phyloP scores from a whole-genome alignment of 2,113 vertebrate genomes.

The Rhea pennata region DNA sequence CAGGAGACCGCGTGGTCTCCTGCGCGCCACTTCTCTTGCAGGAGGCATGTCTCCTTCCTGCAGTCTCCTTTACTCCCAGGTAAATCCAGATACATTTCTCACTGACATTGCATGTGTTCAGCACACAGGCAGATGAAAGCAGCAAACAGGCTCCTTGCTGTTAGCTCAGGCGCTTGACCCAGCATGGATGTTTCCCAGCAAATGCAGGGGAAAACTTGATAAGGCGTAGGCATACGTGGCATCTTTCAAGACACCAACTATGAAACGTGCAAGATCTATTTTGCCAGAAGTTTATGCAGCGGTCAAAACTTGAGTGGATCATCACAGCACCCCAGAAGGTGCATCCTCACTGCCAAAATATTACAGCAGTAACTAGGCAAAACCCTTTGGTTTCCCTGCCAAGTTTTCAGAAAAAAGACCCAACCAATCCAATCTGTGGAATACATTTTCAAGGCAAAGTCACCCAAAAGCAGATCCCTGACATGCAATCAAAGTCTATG shows the following conservation, averaged over 20 bases:
- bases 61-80: not conserved
- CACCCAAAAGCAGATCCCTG: not conserved
- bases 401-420: not conserved
- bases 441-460: not conserved
- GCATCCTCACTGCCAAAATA: not conserved
- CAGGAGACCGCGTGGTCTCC: not conserved
- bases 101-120: not conserved
- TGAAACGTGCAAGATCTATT: not conserved
- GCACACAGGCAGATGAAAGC: not conserved
- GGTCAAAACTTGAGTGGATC: not conserved
- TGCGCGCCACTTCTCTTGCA: not conserved
- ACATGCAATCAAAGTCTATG: not conserved
- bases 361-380: not conserved
- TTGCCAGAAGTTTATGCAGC: not conserved
- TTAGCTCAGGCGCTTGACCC: not conserved
- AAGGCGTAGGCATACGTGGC: not conserved
- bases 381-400: not conserved
- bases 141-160: not conserved
- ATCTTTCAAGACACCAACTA: not conserved
- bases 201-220: not conserved
- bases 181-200: not conserved
- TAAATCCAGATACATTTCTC: not conserved
- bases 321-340: not conserved
- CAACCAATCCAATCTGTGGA: not conserved
- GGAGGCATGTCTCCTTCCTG: not conserved